These are phyloP conservation scores for Boleophthalmus pectinirostris DNA, from an alignment of 2,113 vertebrate species.

Conservation along the genomic window DNA sequence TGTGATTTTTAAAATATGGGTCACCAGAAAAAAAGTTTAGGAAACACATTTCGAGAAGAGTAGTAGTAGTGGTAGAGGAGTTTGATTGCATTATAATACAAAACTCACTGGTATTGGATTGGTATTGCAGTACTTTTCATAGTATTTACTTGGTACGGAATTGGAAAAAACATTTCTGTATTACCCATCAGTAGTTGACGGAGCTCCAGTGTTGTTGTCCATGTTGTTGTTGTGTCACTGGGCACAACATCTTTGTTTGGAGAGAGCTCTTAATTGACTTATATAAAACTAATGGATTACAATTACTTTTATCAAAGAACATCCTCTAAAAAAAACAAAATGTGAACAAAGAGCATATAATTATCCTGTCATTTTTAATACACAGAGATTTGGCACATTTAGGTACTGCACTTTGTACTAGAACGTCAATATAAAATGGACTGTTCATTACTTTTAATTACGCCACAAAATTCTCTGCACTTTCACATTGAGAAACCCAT, in stretches of 20 bases:
- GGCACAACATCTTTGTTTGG: background rate
- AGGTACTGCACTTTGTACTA: background rate
- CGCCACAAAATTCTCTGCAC: background rate
- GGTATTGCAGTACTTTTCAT: too few species aligned
- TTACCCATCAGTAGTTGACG: too few species aligned
- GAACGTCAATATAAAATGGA: background rate
- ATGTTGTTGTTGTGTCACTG: background rate
- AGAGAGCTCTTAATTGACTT: background rate
- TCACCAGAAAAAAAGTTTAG: too few species aligned
- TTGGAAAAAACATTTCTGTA: too few species aligned
- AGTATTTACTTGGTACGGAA: too few species aligned
- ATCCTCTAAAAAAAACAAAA: background rate
- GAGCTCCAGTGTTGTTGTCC: background rate
- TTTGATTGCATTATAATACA: too few species aligned
- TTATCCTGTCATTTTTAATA: background rate
- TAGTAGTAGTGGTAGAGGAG: too few species aligned
- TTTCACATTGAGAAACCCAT: background rate
- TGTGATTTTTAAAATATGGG: too few species aligned
- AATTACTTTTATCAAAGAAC: background rate
- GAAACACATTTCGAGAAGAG: too few species aligned
- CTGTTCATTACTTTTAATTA: too few species aligned
- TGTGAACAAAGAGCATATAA: background rate
- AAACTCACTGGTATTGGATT: too few species aligned
- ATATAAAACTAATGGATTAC: background rate
- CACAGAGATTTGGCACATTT: background rate